Conservation (phyloP, 2,113 vertebrate species). For the Ciconia maguari region DNA sequence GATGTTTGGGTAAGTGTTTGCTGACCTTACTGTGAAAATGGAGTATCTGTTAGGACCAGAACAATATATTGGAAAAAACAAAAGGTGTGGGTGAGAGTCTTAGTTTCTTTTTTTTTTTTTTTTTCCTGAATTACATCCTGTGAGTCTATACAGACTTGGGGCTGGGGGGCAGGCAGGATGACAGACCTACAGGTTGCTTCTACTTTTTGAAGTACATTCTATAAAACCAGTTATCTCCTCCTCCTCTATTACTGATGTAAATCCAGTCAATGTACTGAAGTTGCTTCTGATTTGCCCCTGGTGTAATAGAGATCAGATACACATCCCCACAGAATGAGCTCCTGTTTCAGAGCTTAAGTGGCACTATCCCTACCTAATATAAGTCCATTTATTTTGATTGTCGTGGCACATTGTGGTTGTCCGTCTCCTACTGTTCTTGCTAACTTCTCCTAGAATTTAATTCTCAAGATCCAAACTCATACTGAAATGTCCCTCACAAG, state of each 20-base stretch:
- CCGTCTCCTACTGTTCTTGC: not conserved
- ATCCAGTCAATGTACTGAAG: not conserved
- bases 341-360: not conserved
- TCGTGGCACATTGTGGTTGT: not conserved
- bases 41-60: not conserved
- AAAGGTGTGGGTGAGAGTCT: not conserved
- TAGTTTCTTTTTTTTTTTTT: not conserved
- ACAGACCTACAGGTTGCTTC: not conserved
- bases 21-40: not conserved
- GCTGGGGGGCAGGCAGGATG: accelerated
- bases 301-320: not conserved
- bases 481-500: not conserved
- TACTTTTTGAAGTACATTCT: not conserved
- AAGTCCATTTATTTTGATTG: not conserved
- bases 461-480: not conserved
- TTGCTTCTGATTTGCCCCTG: not conserved
- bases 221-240: not conserved
- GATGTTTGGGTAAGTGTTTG: not conserved
- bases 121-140: not conserved
- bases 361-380: not conserved
- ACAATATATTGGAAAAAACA: not conserved
- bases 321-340: not conserved
- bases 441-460: not conserved
- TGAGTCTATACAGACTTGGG: accelerated
- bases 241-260: not conserved